These are phyloP conservation scores for Orthonychiurus folsomi DNA, from an alignment of 2,888 invertebrate species.

Conservation along the genomic window DNA sequence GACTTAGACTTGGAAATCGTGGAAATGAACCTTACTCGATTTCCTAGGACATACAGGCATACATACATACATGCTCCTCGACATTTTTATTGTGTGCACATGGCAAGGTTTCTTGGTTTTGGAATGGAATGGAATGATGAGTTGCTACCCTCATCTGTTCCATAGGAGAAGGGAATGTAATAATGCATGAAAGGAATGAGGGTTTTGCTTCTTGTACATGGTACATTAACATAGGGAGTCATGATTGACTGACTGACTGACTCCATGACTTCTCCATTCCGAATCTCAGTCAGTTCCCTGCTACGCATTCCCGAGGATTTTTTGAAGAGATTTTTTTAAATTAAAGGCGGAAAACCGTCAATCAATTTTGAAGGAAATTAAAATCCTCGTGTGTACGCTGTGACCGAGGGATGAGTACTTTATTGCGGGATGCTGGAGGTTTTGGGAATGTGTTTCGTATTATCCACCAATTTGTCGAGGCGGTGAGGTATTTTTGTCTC, in stretches of 20 bases:
- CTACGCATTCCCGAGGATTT: no score
- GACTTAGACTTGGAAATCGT: neutral
- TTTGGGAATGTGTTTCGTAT: neutral
- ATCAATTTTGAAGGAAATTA: neutral
- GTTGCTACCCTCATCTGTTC: neutral
- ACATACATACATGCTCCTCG: neutral
- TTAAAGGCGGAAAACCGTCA: neutral
- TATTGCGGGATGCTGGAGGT: neutral
- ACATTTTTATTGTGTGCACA: constrained; percentile 1
- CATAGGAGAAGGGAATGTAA: neutral
- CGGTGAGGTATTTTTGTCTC: no score
- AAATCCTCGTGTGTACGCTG: no score
- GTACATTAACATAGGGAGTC: neutral
- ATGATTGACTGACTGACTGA: no score
- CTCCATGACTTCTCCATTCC: no score
- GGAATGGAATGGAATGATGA: neutral
- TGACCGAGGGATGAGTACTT: neutral
- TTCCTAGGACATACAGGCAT: no score
- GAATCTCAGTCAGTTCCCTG: no score
- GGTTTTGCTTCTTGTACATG: neutral
- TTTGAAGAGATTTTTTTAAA: neutral
- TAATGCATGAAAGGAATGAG: neutral
- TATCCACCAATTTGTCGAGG: neutral
- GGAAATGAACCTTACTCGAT: neutral
- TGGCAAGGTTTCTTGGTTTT: neutral